Evolutionary conservation across 92 coral and sea anemone species (phyloP).

Genomic region (Phenganax marumi): DNA sequence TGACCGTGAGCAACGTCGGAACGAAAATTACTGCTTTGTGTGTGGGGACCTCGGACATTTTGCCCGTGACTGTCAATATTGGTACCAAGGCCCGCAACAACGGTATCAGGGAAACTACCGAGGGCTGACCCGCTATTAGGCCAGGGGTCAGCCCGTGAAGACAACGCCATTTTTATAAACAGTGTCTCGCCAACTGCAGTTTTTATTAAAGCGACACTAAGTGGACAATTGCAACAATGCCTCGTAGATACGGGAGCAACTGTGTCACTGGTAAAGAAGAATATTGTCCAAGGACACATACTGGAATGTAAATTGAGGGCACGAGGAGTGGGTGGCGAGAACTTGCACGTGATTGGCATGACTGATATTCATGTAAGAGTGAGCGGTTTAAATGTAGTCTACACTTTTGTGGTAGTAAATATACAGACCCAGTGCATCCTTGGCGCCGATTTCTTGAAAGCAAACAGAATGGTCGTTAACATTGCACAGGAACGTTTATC

Average conservation of each 20-base stretch:
- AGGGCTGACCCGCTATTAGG: constrained; percentile 18
- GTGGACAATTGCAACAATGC: neutral
- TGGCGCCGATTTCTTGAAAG: constrained; percentile 4
- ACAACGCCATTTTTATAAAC: neutral
- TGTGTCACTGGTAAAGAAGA: neutral
- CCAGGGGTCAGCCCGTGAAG: constrained; percentile 16
- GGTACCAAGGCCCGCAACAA: neutral
- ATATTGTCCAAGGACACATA: neutral
- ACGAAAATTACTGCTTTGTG: neutral
- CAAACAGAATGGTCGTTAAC: neutral
- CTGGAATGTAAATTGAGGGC: neutral
- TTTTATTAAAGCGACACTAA: neutral
- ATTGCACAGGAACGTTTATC: neutral
- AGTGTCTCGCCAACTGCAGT: constrained; percentile 10
- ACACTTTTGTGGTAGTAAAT: neutral
- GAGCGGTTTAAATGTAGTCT: neutral
- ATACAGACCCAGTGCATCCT: neutral
- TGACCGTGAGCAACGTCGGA: neutral
- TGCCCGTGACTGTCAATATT: neutral
- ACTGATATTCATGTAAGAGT: neutral
- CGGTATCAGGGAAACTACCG: neutral
- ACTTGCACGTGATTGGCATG: neutral
- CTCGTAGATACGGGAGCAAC: constrained; percentile 1
- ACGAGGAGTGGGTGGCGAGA: constrained; percentile 13
- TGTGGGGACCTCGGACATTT: constrained; percentile 3